Conservation (phyloP, 2,113 vertebrate species). For the Festucalex cinctus region DNA sequence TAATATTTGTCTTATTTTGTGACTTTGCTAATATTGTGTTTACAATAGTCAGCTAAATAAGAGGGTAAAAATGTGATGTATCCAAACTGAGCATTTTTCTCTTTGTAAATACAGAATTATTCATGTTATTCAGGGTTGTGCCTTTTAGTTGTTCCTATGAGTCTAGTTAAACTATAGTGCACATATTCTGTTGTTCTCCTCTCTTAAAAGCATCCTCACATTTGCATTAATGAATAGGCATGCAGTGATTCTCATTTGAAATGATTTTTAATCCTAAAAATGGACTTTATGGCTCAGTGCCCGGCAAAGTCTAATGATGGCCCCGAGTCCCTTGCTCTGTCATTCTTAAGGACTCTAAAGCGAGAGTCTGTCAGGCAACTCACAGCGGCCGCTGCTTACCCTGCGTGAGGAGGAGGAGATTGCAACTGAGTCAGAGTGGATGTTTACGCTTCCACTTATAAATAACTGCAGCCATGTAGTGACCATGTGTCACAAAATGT, state of each 20-base stretch:
- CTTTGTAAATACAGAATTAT: neutral
- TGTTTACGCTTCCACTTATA: conserved; percentile 40
- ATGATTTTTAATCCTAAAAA: neutral
- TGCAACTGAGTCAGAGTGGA: conserved; percentile 28
- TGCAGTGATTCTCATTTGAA: neutral
- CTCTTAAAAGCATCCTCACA: neutral
- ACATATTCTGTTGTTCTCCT: conserved; percentile 1
- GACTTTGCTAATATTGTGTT: no score
- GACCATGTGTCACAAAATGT: conserved; percentile 13
- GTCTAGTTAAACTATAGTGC: neutral
- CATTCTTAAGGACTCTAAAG: conserved; percentile 30
- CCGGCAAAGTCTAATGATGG: conserved; percentile 1
- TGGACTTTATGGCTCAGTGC: conserved; percentile 1
- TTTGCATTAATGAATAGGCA: neutral
- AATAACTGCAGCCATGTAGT: conserved; percentile 25
- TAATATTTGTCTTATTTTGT: neutral
- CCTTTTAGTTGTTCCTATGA: neutral
- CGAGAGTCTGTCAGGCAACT: conserved; percentile 17
- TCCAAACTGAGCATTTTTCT: neutral
- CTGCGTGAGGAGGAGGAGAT: conserved; percentile 24
- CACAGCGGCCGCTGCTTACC: conserved; percentile 16
- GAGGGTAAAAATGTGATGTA: no score
- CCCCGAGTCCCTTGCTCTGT: conserved; percentile 2
- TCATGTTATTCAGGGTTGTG: neutral
- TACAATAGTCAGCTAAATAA: no score